Base-by-base conservation (phyloP, 1,140 invertebrate species). In the Scylla paramamosain region DNA sequence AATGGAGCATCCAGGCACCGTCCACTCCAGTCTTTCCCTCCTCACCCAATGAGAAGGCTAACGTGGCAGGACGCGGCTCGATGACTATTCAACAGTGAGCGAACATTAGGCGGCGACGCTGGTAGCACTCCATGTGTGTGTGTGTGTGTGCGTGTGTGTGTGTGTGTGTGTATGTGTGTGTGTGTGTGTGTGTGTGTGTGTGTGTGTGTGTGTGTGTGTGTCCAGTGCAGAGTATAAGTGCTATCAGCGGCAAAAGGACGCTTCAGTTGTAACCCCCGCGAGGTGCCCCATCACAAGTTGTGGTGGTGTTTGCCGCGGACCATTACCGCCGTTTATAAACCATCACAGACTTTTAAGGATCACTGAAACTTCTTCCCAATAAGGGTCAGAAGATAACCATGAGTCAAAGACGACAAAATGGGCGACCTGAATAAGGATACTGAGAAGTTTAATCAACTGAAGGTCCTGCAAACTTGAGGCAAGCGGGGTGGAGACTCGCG, bases 341-440 rank as follows among this genome's bases (percentile, higher is more conserved):
- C 67, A 77, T 77, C 67, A 77, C 20, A 77, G 67, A 77, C 67
- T 77, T n/a, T 77, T 77, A 77, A 77, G 67, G 67, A 77, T 77
- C 67, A 77, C 67, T 77, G 67, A 77, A 77, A 77, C 67, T 77
- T n/a, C 67, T 77, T 77, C n/a, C 67, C 67, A 77, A 77, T 77
- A 77, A 77, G 20, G 67, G 67, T 77, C 20, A 77, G 67, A 77
- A 77, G 67, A 77, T 77, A 77, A 77, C 67, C 67, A 77, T n/a
- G 67, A 77, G 67, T 77, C 67, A 77, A 77, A 77, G 67, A n/a
- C 20, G 67, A 77, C 67, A 77, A 77, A 77, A 77, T 25, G 20
- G 67, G 10, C 25, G n/a, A 77, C 25, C 67, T 77, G 67, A 77
- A 77, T 77, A n/a, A 77, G 67, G 67, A 77, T n/a, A 77, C 67